A percentile compares a stretch with the other conserved stretches of the same genome.
Evolutionary conservation across 2,113 vertebrate genomes (phyloP).

Genomic region (Oceanodroma tethys): DNA sequence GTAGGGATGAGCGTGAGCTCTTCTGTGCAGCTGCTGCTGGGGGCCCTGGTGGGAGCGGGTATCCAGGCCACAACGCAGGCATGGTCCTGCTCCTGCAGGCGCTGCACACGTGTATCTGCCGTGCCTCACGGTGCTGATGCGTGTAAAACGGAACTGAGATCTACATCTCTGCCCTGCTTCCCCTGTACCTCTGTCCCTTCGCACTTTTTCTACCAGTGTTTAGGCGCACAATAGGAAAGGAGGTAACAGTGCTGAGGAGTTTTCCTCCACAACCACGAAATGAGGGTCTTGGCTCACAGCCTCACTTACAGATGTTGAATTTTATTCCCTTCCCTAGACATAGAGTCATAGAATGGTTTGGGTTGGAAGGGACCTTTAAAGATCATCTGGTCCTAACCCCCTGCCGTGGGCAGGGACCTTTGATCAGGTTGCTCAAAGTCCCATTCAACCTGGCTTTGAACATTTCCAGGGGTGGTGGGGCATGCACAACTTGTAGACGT

Average conservation of each 20-base stretch:
- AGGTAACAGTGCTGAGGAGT: neutral
- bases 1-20: neutral
- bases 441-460: neutral
- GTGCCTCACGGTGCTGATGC: neutral
- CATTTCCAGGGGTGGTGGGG: neutral
- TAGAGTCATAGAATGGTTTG: neutral
- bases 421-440: neutral
- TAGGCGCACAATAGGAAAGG: accelerated
- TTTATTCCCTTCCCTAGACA: neutral
- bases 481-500: neutral
- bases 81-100: neutral
- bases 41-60: neutral
- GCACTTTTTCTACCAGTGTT: neutral
- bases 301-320: neutral
- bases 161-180: neutral
- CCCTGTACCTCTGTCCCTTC: neutral
- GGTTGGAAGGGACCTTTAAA: neutral
- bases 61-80: neutral
- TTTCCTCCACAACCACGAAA: neutral
- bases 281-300: neutral
- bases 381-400: neutral
- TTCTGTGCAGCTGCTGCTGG: neutral
- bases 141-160: neutral
- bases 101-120: accelerated
- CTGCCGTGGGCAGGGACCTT: neutral